These are phyloP conservation scores for Hippocampus mohnikei DNA, from an alignment of 2,113 vertebrate species.

Conservation along the genomic window DNA sequence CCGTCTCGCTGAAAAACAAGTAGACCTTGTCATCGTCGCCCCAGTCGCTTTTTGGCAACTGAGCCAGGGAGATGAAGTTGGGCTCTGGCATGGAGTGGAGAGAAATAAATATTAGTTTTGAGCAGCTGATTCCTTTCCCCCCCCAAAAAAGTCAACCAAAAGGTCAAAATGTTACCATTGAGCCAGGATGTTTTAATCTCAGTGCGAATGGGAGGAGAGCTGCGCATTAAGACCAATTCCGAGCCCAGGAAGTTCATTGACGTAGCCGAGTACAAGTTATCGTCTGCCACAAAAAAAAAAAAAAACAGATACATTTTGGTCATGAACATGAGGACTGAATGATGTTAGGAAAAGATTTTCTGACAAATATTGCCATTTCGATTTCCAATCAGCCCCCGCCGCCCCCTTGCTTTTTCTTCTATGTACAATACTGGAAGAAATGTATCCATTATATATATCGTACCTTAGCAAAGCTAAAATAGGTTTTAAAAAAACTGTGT, in stretches of 20 bases:
- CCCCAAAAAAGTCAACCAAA: neutral
- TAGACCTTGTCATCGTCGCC: constrained; percentile 78
- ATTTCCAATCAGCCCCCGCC: too few species aligned
- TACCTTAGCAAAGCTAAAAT: too few species aligned
- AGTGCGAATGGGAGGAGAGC: constrained; percentile 61
- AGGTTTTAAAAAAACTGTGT: too few species aligned
- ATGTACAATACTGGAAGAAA: too few species aligned
- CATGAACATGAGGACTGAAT: too few species aligned
- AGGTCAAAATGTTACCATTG: constrained; percentile 57
- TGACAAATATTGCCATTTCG: too few species aligned
- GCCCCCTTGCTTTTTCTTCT: too few species aligned
- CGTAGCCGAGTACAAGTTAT: constrained; percentile 77
- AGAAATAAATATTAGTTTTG: neutral
- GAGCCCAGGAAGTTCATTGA: constrained; percentile 79
- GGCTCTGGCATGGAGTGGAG: constrained; percentile 67
- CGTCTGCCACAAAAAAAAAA: constrained; percentile 50
- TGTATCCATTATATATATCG: too few species aligned
- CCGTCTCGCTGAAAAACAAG: constrained; percentile 81
- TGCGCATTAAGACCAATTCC: constrained; percentile 69
- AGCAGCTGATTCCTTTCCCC: neutral
- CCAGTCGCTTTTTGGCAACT: constrained; percentile 66
- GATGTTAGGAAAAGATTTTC: too few species aligned
- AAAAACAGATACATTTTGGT: neutral
- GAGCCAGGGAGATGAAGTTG: constrained; percentile 74
- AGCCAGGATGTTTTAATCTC: constrained; percentile 76